Percentiles rank a stretch among this genome's conserved stretches.
phyloP scores from a whole-genome alignment of 1,140 invertebrate species.

The Catajapyx aquilonaris region DNA sequence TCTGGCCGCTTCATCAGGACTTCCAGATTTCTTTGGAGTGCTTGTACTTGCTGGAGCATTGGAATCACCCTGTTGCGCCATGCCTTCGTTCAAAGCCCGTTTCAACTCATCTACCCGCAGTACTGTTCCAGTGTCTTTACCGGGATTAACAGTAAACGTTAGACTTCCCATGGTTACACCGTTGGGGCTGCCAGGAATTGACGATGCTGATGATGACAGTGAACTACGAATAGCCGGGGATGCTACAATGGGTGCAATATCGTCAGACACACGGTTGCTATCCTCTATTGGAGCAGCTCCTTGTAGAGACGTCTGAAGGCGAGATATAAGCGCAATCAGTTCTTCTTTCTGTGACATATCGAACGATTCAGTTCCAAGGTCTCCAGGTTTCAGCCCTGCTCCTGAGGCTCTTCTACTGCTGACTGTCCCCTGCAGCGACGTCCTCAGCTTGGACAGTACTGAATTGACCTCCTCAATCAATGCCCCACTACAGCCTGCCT shows the following conservation, averaged over 20 bases:
- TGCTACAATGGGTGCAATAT: too few relatives aligned
- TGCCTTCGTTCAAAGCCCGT: too few relatives aligned
- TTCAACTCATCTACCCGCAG: slow-evolving; percentile 8
- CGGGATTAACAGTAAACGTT: slow-evolving; percentile 9
- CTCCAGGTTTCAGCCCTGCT: slow-evolving; percentile 1
- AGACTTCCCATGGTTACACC: slow-evolving; percentile 10
- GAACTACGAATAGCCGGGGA: too few relatives aligned
- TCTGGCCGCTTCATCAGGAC: too few relatives aligned
- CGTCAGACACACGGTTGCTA: too few relatives aligned
- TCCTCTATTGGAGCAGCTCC: too few relatives aligned
- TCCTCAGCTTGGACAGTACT: slow-evolving; percentile 46
- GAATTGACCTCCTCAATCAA: slow-evolving; percentile 56
- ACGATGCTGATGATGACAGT: slow-evolving; percentile 8
- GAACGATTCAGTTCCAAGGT: background rate
- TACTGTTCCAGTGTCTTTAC: slow-evolving; percentile 8
- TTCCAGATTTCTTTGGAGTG: slow-evolving; percentile 4
- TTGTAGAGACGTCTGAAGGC: slow-evolving; percentile 47
- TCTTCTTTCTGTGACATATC: slow-evolving; percentile 32
- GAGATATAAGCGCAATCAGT: slow-evolving; percentile 46
- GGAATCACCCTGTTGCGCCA: too few relatives aligned
- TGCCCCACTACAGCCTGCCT: slow-evolving; percentile 9
- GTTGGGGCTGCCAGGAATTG: slow-evolving; percentile 8
- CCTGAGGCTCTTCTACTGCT: slow-evolving; percentile 18
- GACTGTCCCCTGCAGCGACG: slow-evolving; percentile 35
- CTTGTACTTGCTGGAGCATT: background rate